Evolutionary conservation across 2,113 vertebrate species (phyloP), one percentile per base, ranked within the genome.

Genomic region (Tachuris rubrigastra): DNA sequence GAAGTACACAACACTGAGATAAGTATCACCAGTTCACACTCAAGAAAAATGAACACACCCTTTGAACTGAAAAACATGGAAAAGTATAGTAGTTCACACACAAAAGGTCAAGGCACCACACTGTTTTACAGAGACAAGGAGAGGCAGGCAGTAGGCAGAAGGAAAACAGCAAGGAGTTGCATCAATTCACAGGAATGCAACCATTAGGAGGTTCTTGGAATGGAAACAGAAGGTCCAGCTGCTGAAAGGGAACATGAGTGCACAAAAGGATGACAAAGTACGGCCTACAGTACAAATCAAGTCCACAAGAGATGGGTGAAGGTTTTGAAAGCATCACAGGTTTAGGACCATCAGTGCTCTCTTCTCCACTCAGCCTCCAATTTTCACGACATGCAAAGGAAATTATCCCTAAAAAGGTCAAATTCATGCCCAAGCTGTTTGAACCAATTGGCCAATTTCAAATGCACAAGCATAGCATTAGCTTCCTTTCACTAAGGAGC

Each of bases 191-290:
- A 84, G 33, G 31, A 63, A 55, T 2, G 2, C 28, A 72, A 23
- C 6, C 20, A 37, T 25, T 37, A 56, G 22, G 33, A 82, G 33
- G 21, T 59, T 41, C 19, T 53, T 25, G 27, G 33, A 56, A 65
- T 6, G 19, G 16, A 89, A 86, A 52, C 1, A 1, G 16, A 69
- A 89, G 41, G 66, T 52, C 8, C 1, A 25, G 15, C 41, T 63
- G 24, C 49, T 4, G 2, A 92, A 77, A 30, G 3, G 20, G 15
- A 93, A 80, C 6, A 3, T 0, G 4, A 16, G 3, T 3, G 3
- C 13, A 68, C 2, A 4, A 73, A 37, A 87, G 14, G 37, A 80
- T 4, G 4, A 14, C 41, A 20, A 50, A 55, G 19, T 39, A 42
- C 46, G n/a, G 7, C 18, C 42, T 30, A 31, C 24, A 79, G 62